These are phyloP conservation scores for Lasioglossum vierecki DNA, from an alignment of 2,888 invertebrate genomes.

Conservation along the genomic window DNA sequence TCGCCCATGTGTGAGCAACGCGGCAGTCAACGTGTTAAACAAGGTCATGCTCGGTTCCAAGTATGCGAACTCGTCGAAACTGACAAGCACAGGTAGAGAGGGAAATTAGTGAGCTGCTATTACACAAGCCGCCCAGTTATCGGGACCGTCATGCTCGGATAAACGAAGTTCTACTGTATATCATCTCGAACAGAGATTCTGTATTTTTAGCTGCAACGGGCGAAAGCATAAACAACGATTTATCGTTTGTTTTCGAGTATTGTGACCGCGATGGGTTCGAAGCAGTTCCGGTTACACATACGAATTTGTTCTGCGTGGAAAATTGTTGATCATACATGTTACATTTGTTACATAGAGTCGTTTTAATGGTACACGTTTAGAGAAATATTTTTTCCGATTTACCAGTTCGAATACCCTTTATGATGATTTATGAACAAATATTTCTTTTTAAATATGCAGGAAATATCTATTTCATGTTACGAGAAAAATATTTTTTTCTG, in stretches of 20 bases:
- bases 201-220: neutral
- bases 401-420: too few species aligned
- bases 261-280: neutral
- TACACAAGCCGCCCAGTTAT: neutral
- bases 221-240: conserved; percentile 4
- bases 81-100: neutral
- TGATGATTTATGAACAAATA: too few species aligned
- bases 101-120: neutral
- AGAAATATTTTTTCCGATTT: too few species aligned
- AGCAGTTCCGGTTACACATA: too few species aligned
- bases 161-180: neutral
- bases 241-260: conserved; percentile 8
- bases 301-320: neutral
- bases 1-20: neutral
- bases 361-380: neutral
- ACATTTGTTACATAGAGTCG: too few species aligned
- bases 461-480: too few species aligned
- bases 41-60: neutral
- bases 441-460: too few species aligned
- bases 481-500: too few species aligned
- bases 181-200: conserved; percentile 2
- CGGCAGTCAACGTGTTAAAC: neutral
- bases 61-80: neutral
- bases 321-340: neutral
- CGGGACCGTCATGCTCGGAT: neutral